phyloP scores from a whole-genome alignment of 2,888 invertebrate genomes.

The Acleris literana region DNA sequence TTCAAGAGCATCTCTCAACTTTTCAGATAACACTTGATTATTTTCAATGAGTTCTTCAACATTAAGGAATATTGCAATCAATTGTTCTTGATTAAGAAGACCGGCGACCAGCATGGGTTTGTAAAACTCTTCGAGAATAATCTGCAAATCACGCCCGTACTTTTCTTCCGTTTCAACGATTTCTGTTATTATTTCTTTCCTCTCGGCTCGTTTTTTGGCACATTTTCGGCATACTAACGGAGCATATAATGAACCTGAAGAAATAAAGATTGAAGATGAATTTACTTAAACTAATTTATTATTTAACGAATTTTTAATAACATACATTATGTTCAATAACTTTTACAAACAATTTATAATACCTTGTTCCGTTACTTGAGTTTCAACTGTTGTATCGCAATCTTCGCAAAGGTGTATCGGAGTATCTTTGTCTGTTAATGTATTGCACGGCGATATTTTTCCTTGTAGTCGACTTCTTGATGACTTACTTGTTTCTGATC shows the following conservation, averaged over 20 bases:
- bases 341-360: conserved; percentile 32
- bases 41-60: conserved; percentile 95
- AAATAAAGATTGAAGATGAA: conserved; percentile 1
- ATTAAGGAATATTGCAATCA: conserved; percentile 96
- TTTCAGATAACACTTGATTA: conserved; percentile 92
- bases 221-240: conserved; percentile 94
- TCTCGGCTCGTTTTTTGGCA: conserved; percentile 92
- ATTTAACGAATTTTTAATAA: too few species aligned
- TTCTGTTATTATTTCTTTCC: conserved; percentile 97
- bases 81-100: conserved; percentile 94
- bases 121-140: conserved; percentile 96
- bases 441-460: conserved; percentile 78
- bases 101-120: conserved; percentile 97
- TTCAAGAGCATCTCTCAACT: conserved; percentile 93
- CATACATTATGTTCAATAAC: too few species aligned
- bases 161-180: conserved; percentile 98
- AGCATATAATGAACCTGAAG: conserved; percentile 87
- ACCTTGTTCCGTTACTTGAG: conserved; percentile 88
- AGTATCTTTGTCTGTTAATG: conserved; percentile 81
- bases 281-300: too few species aligned
- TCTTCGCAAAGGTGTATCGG: conserved; percentile 91
- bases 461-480: conserved; percentile 89
- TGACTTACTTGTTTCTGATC: conserved; percentile 95
- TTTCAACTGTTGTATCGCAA: conserved; percentile 92
- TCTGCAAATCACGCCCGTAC: conserved; percentile 95